phyloP scores from a whole-genome alignment of 2,888 invertebrate genomes.

The Linnaemya vulpina region DNA sequence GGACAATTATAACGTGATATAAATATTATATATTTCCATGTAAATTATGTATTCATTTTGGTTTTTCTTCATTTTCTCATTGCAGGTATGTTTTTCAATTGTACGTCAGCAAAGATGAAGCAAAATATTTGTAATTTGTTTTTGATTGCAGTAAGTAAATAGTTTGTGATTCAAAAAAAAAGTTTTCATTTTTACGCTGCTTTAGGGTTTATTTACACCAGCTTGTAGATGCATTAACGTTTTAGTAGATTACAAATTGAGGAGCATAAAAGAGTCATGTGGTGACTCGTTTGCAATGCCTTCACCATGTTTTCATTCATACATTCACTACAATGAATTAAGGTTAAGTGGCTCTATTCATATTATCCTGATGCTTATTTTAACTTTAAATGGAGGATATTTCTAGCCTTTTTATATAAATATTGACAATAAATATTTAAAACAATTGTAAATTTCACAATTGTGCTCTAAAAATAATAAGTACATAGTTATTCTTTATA shows the following conservation, averaged over 20 bases:
- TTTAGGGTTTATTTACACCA: slow-evolving; percentile 43
- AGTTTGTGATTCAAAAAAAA: slow-evolving; percentile 39
- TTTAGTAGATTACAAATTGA: neutral
- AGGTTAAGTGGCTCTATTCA: neutral
- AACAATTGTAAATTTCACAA: too few relatives aligned
- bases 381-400: neutral
- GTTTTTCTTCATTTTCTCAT: slow-evolving; percentile 40
- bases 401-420: too few relatives aligned
- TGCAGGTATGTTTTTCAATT: slow-evolving; percentile 52
- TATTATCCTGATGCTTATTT: neutral
- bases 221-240: neutral
- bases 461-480: too few relatives aligned
- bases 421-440: too few relatives aligned
- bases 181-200: neutral
- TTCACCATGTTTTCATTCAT: slow-evolving; percentile 29
- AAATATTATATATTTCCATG: slow-evolving; percentile 19
- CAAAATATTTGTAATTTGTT: slow-evolving; percentile 40
- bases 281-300: neutral
- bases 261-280: neutral
- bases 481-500: too few relatives aligned
- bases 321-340: neutral
- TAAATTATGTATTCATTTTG: slow-evolving; percentile 36
- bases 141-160: slow-evolving; percentile 56
- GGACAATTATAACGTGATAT: slow-evolving; percentile 7
- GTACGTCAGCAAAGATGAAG: slow-evolving; percentile 21